These are phyloP conservation scores for Drosophila formosana DNA, from an alignment of 2,888 invertebrate species.

Conservation along the genomic window DNA sequence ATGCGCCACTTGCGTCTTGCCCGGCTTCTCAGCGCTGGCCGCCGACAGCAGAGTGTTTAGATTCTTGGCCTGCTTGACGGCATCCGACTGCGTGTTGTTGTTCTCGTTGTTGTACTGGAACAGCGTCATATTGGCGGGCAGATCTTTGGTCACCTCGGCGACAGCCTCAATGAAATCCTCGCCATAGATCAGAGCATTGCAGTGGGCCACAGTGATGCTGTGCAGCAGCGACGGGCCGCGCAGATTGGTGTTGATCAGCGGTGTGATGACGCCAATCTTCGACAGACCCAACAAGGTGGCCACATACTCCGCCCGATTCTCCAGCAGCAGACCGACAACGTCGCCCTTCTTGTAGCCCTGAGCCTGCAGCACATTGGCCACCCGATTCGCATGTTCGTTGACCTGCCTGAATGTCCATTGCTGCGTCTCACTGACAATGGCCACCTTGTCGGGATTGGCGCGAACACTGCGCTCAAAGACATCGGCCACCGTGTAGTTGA, in stretches of 20 bases:
- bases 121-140: constrained; percentile 88
- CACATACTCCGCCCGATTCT: constrained; percentile 96
- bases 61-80: constrained; percentile 81
- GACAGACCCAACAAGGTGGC: constrained; percentile 96
- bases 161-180: constrained; percentile 86
- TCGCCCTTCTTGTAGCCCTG: constrained; percentile 94
- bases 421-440: constrained; percentile 90
- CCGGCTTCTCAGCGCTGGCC: constrained; percentile 77
- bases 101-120: constrained; percentile 86
- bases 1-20: constrained; percentile 86
- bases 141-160: constrained; percentile 88
- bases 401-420: constrained; percentile 94
- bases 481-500: constrained; percentile 91
- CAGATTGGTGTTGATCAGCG: constrained; percentile 97
- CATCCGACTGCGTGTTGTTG: constrained; percentile 62
- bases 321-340: constrained; percentile 94
- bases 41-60: constrained; percentile 77
- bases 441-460: constrained; percentile 92
- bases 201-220: constrained; percentile 93
- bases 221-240: constrained; percentile 93
- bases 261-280: constrained; percentile 93
- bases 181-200: constrained; percentile 93
- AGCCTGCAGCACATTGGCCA: constrained; percentile 91
- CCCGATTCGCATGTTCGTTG: constrained; percentile 93
- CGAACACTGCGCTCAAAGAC: constrained; percentile 91